These are phyloP conservation scores for Hapalemur alaotrensis DNA, from an alignment of 2,797 vertebrate genomes.

Conservation along the genomic window DNA sequence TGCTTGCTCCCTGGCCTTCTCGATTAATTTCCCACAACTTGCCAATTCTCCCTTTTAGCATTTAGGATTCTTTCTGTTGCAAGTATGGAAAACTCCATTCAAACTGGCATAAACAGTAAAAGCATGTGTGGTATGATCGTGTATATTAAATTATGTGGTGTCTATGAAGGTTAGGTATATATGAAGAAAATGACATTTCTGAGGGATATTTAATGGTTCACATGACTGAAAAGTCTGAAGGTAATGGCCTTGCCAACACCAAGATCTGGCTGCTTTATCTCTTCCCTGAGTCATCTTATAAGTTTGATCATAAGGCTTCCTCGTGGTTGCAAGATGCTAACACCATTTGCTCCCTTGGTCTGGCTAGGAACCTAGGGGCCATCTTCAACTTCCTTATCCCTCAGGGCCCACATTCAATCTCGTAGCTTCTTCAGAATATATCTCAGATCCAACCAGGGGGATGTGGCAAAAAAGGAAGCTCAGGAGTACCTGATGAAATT, in stretches of 20 bases:
- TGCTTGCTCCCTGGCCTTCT: not conserved
- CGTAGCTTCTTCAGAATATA: not conserved
- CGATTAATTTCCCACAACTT: not conserved
- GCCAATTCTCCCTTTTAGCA: not conserved
- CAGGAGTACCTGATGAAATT: not conserved
- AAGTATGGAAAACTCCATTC: not conserved
- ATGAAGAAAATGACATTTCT: not conserved
- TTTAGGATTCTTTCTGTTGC: not conserved
- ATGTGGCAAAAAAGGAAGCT: not conserved
- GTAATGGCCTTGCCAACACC: accelerated
- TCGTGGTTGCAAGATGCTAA: not conserved
- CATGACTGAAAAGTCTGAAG: not conserved
- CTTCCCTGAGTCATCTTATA: no score
- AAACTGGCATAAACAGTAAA: not conserved
- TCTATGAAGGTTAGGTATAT: not conserved
- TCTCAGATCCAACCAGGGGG: not conserved
- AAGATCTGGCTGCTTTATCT: not conserved
- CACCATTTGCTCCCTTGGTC: accelerated
- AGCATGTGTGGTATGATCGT: no score
- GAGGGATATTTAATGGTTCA: not conserved
- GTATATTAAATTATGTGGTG: no score
- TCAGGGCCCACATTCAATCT: not conserved
- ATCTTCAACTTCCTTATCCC: no score
- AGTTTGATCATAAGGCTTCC: no score
- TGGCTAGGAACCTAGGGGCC: not conserved